These are phyloP conservation scores for Adineta ricciae DNA, from an alignment of 2,888 invertebrate species.

Conservation along the genomic window DNA sequence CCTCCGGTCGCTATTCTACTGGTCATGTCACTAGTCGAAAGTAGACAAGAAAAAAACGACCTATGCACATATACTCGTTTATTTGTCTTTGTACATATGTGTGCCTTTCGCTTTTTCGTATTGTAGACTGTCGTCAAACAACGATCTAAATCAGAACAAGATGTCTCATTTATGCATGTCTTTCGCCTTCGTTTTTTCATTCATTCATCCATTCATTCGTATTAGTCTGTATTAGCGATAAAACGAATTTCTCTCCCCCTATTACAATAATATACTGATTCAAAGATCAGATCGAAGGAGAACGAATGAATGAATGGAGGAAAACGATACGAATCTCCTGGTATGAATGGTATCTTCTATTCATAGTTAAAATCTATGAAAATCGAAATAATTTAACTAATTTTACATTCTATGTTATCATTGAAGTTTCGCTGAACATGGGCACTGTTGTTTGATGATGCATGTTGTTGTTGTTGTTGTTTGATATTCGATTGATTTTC, in stretches of 20 bases:
- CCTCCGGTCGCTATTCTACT: neutral
- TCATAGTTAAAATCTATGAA: too few species aligned
- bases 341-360: too few species aligned
- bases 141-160: neutral
- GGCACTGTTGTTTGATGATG: constrained; percentile 13
- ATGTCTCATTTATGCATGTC: neutral
- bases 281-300: neutral
- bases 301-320: neutral
- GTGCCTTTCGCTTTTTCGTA: constrained; percentile 11
- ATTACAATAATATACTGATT: neutral
- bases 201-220: neutral
- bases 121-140: constrained; percentile 9
- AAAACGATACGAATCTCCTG: neutral
- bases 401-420: constrained; percentile 8
- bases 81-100: neutral
- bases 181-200: neutral
- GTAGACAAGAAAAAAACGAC: neutral
- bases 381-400: neutral
- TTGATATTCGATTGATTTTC: neutral
- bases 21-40: neutral
- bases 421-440: neutral
- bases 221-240: neutral
- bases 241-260: neutral
- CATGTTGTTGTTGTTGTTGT: neutral
- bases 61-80: neutral